Conservation (phyloP, 2,888 invertebrate species). For the Diloba caeruleocephala region DNA sequence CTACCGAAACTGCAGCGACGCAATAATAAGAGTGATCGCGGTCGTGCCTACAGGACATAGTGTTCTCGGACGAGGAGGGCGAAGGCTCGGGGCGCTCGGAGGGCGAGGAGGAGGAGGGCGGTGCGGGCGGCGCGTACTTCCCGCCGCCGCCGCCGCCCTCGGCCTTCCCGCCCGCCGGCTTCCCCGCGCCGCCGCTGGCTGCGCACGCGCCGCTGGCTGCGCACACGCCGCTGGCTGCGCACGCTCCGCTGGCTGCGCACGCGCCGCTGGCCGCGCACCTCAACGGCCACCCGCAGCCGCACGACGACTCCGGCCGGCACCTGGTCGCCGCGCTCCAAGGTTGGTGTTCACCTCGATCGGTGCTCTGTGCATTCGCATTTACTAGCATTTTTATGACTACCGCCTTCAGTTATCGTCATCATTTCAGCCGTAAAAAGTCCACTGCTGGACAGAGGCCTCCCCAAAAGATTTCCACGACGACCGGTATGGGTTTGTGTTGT, state of each 20-base stretch:
- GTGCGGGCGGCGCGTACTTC: constrained; percentile 63
- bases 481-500: no score
- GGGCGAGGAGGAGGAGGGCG: constrained; percentile 90
- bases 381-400: no score
- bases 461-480: no score
- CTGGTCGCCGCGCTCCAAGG: constrained; percentile 70
- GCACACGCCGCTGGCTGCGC: constrained; percentile 53
- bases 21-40: no score
- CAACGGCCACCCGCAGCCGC: constrained; percentile 59
- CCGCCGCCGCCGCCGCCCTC: constrained; percentile 72
- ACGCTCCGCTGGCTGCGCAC: constrained; percentile 34
- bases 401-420: no score
- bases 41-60: constrained; percentile 78
- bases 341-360: no score
- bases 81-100: constrained; percentile 89
- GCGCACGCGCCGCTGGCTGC: constrained; percentile 60
- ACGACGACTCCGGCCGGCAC: constrained; percentile 60
- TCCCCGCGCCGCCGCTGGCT: constrained; percentile 66
- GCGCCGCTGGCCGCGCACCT: constrained; percentile 19
- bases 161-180: constrained; percentile 59
- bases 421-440: no score
- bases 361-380: no score
- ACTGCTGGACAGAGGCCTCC: no score
- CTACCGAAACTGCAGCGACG: no score
- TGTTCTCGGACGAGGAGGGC: constrained; percentile 90